phyloP scores from a whole-genome alignment of 2,797 vertebrate species.

The Emydoidea blandingii region DNA sequence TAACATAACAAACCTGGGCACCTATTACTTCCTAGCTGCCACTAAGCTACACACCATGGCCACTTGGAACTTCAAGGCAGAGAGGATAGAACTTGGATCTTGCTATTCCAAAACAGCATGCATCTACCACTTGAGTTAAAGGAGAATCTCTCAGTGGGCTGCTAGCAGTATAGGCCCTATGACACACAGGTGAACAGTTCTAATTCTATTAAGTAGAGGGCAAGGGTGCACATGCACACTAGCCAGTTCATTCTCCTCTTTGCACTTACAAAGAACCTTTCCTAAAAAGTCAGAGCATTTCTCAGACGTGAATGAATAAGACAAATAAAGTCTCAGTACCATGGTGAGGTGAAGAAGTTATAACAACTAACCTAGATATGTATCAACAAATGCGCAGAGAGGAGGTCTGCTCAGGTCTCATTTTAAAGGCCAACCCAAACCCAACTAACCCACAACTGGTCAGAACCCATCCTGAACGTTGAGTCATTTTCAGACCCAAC shows the following conservation, averaged over 20 bases:
- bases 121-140: not conserved
- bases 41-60: not conserved
- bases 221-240: not conserved
- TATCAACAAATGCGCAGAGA: not conserved
- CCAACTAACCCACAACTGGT: not conserved
- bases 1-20: not conserved
- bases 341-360: not conserved
- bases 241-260: not conserved
- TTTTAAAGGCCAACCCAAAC: not conserved
- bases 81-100: not conserved
- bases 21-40: not conserved
- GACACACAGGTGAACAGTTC: not conserved
- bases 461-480: not conserved
- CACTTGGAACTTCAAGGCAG: not conserved
- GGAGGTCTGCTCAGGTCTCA: not conserved
- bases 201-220: not conserved
- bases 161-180: not conserved
- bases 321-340: not conserved
- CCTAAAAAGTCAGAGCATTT: not conserved
- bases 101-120: not conserved
- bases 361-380: not conserved
- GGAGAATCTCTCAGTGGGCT: not conserved
- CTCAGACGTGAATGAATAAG: not conserved
- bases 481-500: not conserved
- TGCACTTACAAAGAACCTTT: not conserved